Evolutionary conservation across 2,797 vertebrate genomes (phyloP), one percentile per base, ranked within the genome.

Genomic region (Rhinatrema bivittatum): DNA sequence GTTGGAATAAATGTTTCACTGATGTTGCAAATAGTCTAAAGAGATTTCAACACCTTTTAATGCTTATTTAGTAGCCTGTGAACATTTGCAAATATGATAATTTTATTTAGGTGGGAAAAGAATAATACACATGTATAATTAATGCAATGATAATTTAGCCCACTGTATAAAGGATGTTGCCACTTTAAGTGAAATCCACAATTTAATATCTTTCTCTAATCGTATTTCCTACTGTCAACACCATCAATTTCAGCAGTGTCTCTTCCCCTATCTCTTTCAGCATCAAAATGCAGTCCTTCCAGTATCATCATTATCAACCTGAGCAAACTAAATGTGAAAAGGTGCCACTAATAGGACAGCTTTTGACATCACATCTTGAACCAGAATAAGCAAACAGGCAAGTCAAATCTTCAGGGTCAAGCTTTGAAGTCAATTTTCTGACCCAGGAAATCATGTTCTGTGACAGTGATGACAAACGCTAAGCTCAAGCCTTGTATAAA

Each of bases 341-440:
- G 74, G 60, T 46, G 50, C 49, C 45, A 42, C 73, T 80, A 79
- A 77, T 63, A 79, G 79, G 76, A 75, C 68, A 58, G 68, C 42
- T 61, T 64, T 62, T 71, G 72, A 81, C 66, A 72, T 67, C 69
- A 59, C 76, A 76, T 81, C 81, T 69, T 69, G 68, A 82, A 74
- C 70, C 63, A 49, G 74, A 84, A 82, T 76, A 74, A 84, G 75
- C 72, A 74, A 78, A 68, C 56, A 59, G 37, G 62, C 65, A 62
- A 45, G 46, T 42, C 27, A 50, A 45, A 76, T 62, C 69, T 67
- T 66, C 65, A 65, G 80, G 80, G 83, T 87, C 84, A 86, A 59
- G 64, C 56, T 65, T 60, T 46, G 21, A 39, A 64, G 63, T 72
- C 65, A 53, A 61, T 71, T 72, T 68, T 50, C 55, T 74, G 62